Base-by-base conservation (phyloP, 2,113 vertebrate species). In the Eulemur rufifrons region DNA sequence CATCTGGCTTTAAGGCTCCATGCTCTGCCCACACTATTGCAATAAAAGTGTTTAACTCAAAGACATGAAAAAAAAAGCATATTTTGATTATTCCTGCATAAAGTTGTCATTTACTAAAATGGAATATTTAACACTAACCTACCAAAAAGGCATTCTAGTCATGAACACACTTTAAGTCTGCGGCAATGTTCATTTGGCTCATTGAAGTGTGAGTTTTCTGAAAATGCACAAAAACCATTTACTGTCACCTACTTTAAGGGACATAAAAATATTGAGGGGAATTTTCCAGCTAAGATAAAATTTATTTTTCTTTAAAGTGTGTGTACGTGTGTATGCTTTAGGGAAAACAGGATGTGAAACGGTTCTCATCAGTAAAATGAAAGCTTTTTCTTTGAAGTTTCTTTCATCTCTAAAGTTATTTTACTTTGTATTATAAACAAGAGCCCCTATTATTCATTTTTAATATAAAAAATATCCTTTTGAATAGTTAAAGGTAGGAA, bases 401-500 rank as follows among this genome's bases (percentile, higher is more conserved):
- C 8, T 78, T 85, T 89, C n/a, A 74, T 29, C 13, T 85, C 15
- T 56, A 66, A 73, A 81, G 42, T 83, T 77, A 74, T 71, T 93
- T 95, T 80, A 42, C 27, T 74, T 89, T 74, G 14, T 68, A 56
- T 77, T 89, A 4, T 69, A 90, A 42, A 63, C 15, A 81, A 68
- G 80, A 86, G 7, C 47, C 45, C 32, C 12, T 47, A 54, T 68
- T 90, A 86, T 45, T 80, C 18, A 47, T 47, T 82, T 93, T 90
- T 73, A 84, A 42, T 50, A 56, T 73, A 47, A 88, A 42, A 34
- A 52, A 45, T 54, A 54, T 37, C 32, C 10, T 93, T 93, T 95
- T 95, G 85, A 69, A 77, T 87, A 18, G 50, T 82, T 85, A 90
- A 95, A 95, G n/a, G 45, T 86, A 54, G 74, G 45, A 90, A 56